Percentiles rank a stretch among this genome's conserved stretches.
phyloP scores from a whole-genome alignment of 35 echinoderm and acorn worm species.

The Anneissia japonica region DNA sequence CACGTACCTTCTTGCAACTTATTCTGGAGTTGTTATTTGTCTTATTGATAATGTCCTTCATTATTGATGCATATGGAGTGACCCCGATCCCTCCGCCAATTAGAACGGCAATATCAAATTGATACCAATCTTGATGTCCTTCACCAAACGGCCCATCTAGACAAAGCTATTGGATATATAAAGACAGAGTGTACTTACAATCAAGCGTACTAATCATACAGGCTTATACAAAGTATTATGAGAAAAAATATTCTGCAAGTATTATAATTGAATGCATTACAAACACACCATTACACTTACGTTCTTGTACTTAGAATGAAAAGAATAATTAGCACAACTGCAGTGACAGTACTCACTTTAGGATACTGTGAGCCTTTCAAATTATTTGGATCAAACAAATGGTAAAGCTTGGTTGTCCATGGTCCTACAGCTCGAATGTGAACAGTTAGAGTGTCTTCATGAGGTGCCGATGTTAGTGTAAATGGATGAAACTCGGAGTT shows the following conservation, averaged over 20 bases:
- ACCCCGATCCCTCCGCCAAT: slow-evolving; percentile 65
- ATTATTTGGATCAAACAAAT: neutral
- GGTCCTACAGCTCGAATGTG: neutral
- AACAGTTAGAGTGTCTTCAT: neutral
- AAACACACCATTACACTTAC: neutral
- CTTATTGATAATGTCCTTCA: slow-evolving; percentile 30
- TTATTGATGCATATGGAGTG: slow-evolving; percentile 57
- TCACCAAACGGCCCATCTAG: slow-evolving; percentile 65
- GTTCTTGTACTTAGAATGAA: neutral
- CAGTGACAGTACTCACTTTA: neutral
- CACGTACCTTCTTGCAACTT: slow-evolving; percentile 38
- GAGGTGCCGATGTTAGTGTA: slow-evolving; percentile 5
- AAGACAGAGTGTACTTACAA: too few relatives aligned
- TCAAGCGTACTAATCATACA: too few relatives aligned
- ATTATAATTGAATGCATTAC: neutral
- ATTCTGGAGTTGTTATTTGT: slow-evolving; percentile 7
- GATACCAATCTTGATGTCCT: slow-evolving; percentile 71
- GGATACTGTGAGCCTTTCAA: neutral
- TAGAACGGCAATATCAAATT: slow-evolving; percentile 57
- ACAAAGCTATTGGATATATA: slow-evolving; percentile 53
- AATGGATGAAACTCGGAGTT: neutral
- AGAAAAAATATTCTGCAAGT: neutral
- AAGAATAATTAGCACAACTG: neutral
- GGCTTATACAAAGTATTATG: too few relatives aligned
- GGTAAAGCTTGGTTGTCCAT: neutral